Evolutionary conservation across 2,113 vertebrate genomes (phyloP).

Genomic region (Cettia cetti): DNA sequence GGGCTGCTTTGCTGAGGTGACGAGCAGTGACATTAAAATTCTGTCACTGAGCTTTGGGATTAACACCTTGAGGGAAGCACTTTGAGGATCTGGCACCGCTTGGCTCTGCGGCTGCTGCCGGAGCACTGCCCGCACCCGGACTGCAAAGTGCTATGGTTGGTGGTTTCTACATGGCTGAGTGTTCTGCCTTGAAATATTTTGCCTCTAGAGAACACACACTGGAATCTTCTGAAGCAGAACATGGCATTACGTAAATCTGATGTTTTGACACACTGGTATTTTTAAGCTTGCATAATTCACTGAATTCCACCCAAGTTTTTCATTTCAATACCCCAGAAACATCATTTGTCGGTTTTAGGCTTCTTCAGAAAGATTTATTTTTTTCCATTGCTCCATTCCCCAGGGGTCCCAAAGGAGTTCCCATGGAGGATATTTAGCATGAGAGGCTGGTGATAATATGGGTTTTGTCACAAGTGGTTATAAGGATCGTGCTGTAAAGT

Average conservation of each 20-base stretch:
- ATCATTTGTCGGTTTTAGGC: neutral
- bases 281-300: neutral
- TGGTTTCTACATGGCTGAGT: neutral
- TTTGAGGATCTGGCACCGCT: rapidly evolving
- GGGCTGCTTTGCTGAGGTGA: neutral
- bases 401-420: neutral
- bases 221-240: neutral
- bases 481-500: neutral
- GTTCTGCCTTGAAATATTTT: neutral
- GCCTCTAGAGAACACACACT: neutral
- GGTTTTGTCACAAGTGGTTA: neutral
- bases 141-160: neutral
- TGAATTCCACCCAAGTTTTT: neutral
- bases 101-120: rapidly evolving
- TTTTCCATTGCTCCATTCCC: neutral
- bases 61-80: neutral
- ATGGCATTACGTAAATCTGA: neutral
- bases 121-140: rapidly evolving
- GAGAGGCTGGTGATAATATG: neutral
- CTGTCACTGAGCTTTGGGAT: neutral
- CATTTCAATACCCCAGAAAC: neutral
- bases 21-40: neutral
- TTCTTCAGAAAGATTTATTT: neutral
- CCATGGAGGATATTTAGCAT: neutral
- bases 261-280: neutral